A percentile compares a stretch with the other conserved stretches of the same genome.
These are phyloP conservation scores for Cromileptes altivelis DNA, from an alignment of 2,113 vertebrate species.

Conservation along the genomic window DNA sequence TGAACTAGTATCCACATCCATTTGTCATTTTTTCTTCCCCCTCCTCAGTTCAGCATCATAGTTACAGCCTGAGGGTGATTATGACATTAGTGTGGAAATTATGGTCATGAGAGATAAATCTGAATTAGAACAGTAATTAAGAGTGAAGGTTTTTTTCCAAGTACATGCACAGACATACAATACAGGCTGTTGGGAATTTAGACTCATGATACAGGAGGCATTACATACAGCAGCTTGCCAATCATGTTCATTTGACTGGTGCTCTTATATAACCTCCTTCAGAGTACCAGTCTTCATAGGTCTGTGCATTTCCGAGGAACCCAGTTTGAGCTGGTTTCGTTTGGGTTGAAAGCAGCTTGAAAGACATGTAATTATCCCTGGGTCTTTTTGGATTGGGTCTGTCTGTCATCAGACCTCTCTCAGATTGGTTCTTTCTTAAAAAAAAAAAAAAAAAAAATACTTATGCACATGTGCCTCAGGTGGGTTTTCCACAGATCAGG, in stretches of 20 bases:
- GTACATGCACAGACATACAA: slow-evolving; percentile 24
- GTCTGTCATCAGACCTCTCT: background rate
- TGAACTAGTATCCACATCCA: slow-evolving; percentile 21
- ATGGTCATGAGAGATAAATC: slow-evolving; percentile 33
- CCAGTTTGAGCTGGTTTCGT: background rate
- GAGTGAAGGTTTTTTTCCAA: slow-evolving; percentile 11
- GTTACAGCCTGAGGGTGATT: slow-evolving; percentile 28
- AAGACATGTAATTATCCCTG: background rate
- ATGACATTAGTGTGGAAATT: slow-evolving; percentile 46
- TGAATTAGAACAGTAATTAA: slow-evolving; percentile 34
- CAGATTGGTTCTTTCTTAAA: background rate
- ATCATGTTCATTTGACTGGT: background rate
- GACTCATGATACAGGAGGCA: slow-evolving; percentile 2
- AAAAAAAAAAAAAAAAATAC: background rate
- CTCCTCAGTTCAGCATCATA: slow-evolving; percentile 1
- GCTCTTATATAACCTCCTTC: background rate
- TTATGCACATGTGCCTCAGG: background rate
- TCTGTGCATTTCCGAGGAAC: background rate
- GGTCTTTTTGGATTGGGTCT: background rate
- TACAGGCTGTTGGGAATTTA: background rate
- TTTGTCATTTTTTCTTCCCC: slow-evolving; percentile 37
- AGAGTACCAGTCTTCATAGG: background rate
- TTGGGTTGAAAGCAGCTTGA: background rate
- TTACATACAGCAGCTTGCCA: background rate
- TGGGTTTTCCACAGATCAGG: background rate